phyloP scores from a whole-genome alignment of 1,140 invertebrate genomes.

The Euborellia annulipes region DNA sequence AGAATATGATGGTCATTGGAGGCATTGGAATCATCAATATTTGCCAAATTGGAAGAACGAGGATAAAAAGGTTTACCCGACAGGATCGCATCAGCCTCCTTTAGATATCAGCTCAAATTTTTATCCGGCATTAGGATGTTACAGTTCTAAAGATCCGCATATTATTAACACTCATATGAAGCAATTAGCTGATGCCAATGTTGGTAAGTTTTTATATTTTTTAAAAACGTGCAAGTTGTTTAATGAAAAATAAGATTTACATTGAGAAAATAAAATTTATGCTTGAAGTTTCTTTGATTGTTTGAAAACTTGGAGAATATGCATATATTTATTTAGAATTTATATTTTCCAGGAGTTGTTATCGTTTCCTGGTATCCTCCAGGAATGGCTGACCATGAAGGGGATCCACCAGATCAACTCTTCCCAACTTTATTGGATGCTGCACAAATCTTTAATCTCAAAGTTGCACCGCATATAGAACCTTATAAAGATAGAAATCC shows the following conservation, averaged over 20 bases:
- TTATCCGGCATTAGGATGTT: conserved; percentile 32
- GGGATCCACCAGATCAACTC: conserved; percentile 23
- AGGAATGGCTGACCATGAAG: conserved; percentile 20
- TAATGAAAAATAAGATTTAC: neutral
- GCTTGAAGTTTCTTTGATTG: too few species aligned
- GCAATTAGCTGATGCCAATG: conserved; percentile 27
- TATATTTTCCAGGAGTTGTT: conserved; percentile 20
- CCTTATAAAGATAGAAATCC: conserved; percentile 29
- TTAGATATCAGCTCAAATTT: conserved; percentile 31
- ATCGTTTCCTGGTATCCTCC: conserved; percentile 31
- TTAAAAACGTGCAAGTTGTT: neutral
- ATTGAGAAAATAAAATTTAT: neutral
- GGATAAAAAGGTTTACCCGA: conserved; percentile 27
- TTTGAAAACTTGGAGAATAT: too few species aligned
- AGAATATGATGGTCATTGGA: conserved; percentile 27
- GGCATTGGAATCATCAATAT: conserved; percentile 33
- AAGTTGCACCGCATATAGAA: conserved; percentile 32
- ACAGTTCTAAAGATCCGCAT: conserved; percentile 30
- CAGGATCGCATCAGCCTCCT: conserved; percentile 28
- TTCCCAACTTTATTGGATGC: conserved; percentile 28
- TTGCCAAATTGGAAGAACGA: conserved; percentile 31
- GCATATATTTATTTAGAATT: neutral
- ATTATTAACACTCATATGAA: conserved; percentile 31
- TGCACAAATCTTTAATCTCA: conserved; percentile 27
- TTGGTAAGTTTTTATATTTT: conserved; percentile 20